Evolutionary conservation across 1,140 invertebrate species (phyloP), one percentile per base, ranked within the genome.

Genomic region (Achroia grisella): DNA sequence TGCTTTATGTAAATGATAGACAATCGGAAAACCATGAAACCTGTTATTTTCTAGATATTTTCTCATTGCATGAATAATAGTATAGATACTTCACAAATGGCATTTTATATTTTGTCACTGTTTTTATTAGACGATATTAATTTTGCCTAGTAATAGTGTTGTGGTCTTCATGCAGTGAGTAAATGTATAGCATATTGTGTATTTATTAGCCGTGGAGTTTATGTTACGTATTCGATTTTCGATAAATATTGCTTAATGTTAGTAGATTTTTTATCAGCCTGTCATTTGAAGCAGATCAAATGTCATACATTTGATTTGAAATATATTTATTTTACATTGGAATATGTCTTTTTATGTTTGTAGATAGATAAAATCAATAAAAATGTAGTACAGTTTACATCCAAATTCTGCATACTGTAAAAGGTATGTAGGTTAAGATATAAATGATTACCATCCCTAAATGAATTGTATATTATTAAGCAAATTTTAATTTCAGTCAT

Each of bases 261-360:
- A 80, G 74, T 78, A 81, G 79, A 78, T 79, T 81, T 79, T 83
- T 83, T 83, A 84, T 80, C 75, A 78, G 71, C 77, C 74, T 78
- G 77, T 76, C 74, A 69, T 74, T 73, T 63, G 53, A 65, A 74
- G 61, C 77, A 75, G 72, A 75, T 84, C 80, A 84, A 82, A 84
- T 84, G 80, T 84, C 76, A 81, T 84, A 84, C 80, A 84, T 84
- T 84, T 84, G 80, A 78, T 81, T 81, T 81, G 80, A 81, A 84
- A 84, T 84, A 81, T 84, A 84, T 81, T 81, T 84, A 84, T 81
- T 84, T 84, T 77, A 76, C 67, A 81, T 80, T 79, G 69, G 69
- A 73, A 79, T 67, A 65, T 79, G 80, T 81, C 80, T 84, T 84
- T 81, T 83, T 83, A 63, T 80, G 74, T 79, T 83, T 80, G 80